Base-by-base conservation (phyloP, 2,888 invertebrate genomes). In the Pammene aurita region DNA sequence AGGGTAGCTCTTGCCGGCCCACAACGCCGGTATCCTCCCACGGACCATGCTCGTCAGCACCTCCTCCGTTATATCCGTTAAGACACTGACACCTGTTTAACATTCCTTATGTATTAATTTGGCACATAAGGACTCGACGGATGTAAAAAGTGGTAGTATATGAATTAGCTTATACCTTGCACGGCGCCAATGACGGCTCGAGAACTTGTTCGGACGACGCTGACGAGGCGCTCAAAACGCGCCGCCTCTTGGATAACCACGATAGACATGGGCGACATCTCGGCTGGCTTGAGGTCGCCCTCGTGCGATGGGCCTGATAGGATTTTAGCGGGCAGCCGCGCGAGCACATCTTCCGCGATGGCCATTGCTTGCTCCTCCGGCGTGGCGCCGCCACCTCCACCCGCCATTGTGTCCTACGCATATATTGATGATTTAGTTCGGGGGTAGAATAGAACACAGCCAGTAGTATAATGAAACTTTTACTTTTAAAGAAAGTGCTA, bases 251-350 rank as follows among this genome's bases (percentile, higher is more conserved):
- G 97, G 5, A 97, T 96, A 64, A 98, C 93, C 0, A 98, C 98
- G 0, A 98, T 98, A 80, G 98, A 98, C 97, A 98, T 97, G 77
- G 98, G 98, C 10, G 93, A 98, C 97, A 85, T 95, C 88, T 89
- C 98, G 94, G 75, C 93, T 83, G 68, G 97, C 95, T 67, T 98
- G 95, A 93, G 96, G 95, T 88, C 95, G 93, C 84, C 94, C 86
- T 81, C 95, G 89, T 65, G 96, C 90, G 74, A 92, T 80, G 81
- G 96, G 89, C 76, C 97, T 82, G 90, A 95, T 93, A 90, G 94
- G 95, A 87, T 88, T 73, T 95, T 93, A 35, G 85, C 83, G 0
- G 98, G 98, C 35, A 98, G 88, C 79, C 96, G 96, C 7, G 92
- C 86, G 10, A 98, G 86, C 72, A 98, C 95, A 78, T 97, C 97